These are phyloP conservation scores for Orthosia cruda DNA, from an alignment of 2,888 invertebrate genomes.

Conservation along the genomic window DNA sequence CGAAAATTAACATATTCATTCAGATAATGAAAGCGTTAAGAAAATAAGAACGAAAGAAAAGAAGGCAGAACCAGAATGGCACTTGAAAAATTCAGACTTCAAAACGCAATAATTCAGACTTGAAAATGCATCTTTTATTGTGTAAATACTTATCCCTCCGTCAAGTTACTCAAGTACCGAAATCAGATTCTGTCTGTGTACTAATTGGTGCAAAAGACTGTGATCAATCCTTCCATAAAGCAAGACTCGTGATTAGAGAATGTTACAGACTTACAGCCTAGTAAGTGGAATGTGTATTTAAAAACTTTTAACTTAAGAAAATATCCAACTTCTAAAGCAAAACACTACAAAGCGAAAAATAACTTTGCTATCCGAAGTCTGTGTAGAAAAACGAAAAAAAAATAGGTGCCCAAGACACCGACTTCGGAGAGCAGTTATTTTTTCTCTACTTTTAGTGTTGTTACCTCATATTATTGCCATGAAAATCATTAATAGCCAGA, in stretches of 20 bases:
- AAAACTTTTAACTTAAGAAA: neutral
- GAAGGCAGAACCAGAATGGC: neutral
- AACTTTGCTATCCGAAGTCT: too few relatives aligned
- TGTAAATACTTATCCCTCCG: neutral
- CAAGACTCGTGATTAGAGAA: conserved; percentile 7
- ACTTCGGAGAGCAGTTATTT: too few relatives aligned
- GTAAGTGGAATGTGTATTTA: neutral
- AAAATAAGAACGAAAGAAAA: neutral
- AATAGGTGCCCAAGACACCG: too few relatives aligned
- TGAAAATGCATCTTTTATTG: neutral
- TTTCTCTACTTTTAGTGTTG: too few relatives aligned
- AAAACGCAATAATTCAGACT: neutral
- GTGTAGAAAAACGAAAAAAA: too few relatives aligned
- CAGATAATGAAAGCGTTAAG: neutral
- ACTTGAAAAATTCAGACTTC: neutral
- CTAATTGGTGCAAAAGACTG: neutral
- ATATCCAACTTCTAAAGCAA: too few relatives aligned
- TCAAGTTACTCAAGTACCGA: too few relatives aligned
- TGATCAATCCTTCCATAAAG: neutral
- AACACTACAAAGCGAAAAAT: too few relatives aligned
- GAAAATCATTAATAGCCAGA: too few relatives aligned
- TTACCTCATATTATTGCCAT: too few relatives aligned
- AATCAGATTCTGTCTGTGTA: neutral
- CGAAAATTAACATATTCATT: neutral
- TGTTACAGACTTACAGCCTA: neutral